phyloP scores from a whole-genome alignment of 2,888 invertebrate species.

The Cheilosia impressa region DNA sequence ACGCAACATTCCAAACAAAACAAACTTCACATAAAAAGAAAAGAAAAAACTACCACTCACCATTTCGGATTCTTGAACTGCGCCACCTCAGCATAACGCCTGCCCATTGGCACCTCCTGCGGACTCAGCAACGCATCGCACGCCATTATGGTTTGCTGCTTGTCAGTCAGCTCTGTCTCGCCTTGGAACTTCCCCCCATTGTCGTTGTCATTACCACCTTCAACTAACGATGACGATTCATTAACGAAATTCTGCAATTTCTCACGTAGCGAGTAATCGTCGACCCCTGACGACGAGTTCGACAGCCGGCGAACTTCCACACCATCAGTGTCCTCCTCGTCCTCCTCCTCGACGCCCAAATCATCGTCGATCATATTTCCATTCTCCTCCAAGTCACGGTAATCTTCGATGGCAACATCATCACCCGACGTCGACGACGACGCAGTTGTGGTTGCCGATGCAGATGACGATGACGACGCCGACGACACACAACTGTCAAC shows the following conservation, averaged over 20 bases:
- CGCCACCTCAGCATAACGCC: constrained; percentile 83
- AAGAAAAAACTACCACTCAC: constrained; percentile 76
- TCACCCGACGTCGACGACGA: constrained; percentile 77
- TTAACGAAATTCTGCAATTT: constrained; percentile 83
- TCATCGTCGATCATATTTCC: constrained; percentile 80
- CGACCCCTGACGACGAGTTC: constrained; percentile 81
- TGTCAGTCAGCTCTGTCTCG: constrained; percentile 51
- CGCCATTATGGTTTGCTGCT: constrained; percentile 68
- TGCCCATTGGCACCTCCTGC: constrained; percentile 83
- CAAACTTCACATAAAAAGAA: background rate
- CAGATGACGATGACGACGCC: constrained; percentile 79
- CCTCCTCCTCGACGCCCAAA: constrained; percentile 72
- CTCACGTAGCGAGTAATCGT: constrained; percentile 82
- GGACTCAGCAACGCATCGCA: constrained; percentile 83
- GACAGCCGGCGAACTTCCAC: constrained; percentile 77
- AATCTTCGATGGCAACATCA: constrained; percentile 79
- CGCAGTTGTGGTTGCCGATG: constrained; percentile 77
- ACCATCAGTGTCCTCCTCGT: constrained; percentile 76
- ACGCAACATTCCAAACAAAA: background rate
- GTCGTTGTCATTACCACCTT: constrained; percentile 61
- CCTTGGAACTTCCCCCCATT: constrained; percentile 74
- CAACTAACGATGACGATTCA: constrained; percentile 76
- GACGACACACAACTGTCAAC: constrained; percentile 82
- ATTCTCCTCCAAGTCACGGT: constrained; percentile 81
- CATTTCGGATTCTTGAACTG: constrained; percentile 81